Conservation (phyloP, 2,113 vertebrate species). For the Macquaria ambigua region DNA sequence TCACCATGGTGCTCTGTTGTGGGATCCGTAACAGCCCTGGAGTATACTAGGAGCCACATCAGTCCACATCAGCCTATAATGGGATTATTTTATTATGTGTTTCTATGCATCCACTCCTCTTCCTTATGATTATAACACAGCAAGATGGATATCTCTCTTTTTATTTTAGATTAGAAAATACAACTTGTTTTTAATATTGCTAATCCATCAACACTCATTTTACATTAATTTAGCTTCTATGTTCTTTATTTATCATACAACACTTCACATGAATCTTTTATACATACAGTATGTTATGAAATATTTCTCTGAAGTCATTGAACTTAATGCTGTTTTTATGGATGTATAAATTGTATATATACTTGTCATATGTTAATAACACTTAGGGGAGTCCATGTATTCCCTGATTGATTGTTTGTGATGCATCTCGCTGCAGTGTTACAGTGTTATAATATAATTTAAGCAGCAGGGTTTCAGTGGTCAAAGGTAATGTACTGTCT, state of each 20-base stretch:
- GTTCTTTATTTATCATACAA: conserved; percentile 62
- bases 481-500: conserved; percentile 22
- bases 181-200: conserved; percentile 25
- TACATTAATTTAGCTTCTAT: conserved; percentile 33
- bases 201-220: conserved; percentile 27
- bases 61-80: not conserved
- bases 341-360: conserved; percentile 82
- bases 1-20: conserved; percentile 84
- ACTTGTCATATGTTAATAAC: conserved; percentile 59
- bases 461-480: conserved; percentile 53
- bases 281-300: conserved; percentile 56
- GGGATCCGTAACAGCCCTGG: conserved; percentile 81
- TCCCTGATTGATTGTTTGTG: conserved; percentile 42
- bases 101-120: conserved; percentile 31
- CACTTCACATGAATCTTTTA: conserved; percentile 52
- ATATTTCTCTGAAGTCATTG: conserved; percentile 49
- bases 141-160: conserved; percentile 42
- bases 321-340: conserved; percentile 56
- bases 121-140: conserved; percentile 27
- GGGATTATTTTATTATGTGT: conserved; percentile 22
- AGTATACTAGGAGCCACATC: conserved; percentile 62
- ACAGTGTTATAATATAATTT: conserved; percentile 50
- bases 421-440: conserved; percentile 39
- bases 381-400: conserved; percentile 35
- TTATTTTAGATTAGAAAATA: conserved; percentile 55